Conservation (phyloP, 2,797 vertebrate species). For the Gymnopithys bicolor region DNA sequence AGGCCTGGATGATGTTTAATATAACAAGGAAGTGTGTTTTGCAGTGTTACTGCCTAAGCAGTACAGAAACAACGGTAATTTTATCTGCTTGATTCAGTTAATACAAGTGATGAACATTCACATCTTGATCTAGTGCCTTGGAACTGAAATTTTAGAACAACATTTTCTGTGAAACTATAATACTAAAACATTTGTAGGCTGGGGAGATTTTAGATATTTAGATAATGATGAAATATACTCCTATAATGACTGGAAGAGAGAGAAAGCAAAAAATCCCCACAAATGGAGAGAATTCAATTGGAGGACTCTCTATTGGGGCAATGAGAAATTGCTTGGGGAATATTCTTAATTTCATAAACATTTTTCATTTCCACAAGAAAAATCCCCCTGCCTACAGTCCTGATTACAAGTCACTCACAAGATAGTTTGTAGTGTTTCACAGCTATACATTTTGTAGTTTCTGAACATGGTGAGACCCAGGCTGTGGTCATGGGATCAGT, state of each 20-base stretch:
- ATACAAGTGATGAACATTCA: neutral
- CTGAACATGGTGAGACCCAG: neutral
- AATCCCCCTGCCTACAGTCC: neutral
- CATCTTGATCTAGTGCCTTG: neutral
- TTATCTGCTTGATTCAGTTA: neutral
- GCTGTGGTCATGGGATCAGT: neutral
- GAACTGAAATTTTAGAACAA: neutral
- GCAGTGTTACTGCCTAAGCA: neutral
- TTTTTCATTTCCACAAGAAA: slow-evolving; percentile 32
- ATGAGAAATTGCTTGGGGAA: neutral
- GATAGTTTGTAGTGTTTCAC: slow-evolving; percentile 45
- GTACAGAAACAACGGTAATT: slow-evolving; percentile 16
- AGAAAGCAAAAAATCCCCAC: slow-evolving; percentile 8
- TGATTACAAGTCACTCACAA: slow-evolving; percentile 13
- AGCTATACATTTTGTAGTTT: slow-evolving; percentile 23
- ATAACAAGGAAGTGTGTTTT: slow-evolving; percentile 27
- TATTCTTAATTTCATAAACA: slow-evolving; percentile 49
- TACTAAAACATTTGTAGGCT: neutral
- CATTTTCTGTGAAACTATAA: neutral
- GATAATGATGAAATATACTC: neutral
- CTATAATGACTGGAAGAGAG: neutral
- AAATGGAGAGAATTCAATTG: slow-evolving; percentile 32
- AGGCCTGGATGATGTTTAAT: neutral
- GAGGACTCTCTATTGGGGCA: slow-evolving; percentile 3
- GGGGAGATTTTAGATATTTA: neutral